Conservation (phyloP, 1,140 invertebrate species). For the Aleiodes sp. region DNA sequence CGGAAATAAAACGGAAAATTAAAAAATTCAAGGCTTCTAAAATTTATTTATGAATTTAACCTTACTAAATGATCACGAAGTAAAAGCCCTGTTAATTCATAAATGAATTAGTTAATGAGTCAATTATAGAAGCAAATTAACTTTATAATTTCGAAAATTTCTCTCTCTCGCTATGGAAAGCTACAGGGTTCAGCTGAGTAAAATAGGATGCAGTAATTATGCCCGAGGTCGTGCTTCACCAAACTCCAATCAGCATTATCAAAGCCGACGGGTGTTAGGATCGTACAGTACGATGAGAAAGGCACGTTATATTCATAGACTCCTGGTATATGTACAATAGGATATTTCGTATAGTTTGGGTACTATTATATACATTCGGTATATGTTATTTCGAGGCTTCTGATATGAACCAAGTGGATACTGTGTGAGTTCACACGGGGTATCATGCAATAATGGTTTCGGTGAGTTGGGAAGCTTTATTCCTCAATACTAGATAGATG, state of each 20-base stretch:
- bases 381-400: constrained; percentile 4
- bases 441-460: constrained; percentile 8
- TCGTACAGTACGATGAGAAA: constrained; percentile 46
- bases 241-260: constrained; percentile 61
- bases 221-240: constrained; percentile 34
- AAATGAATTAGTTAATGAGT: constrained; percentile 1
- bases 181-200: constrained; percentile 1
- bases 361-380: background rate
- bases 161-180: background rate
- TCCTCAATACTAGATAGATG: constrained; percentile 46
- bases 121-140: background rate
- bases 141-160: constrained; percentile 4
- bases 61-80: too few relatives aligned
- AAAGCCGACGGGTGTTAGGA: constrained; percentile 45
- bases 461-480: constrained; percentile 38
- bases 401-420: constrained; percentile 39
- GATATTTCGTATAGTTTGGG: constrained; percentile 1
- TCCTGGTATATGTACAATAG: background rate
- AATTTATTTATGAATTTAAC: too few relatives aligned
- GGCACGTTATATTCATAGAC: constrained; percentile 21
- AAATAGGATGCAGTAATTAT: constrained; percentile 36
- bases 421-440: constrained; percentile 46
- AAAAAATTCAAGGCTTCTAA: too few relatives aligned
- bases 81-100: constrained; percentile 4
- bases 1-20: too few relatives aligned